These are phyloP conservation scores for Bombus waltoni DNA, from an alignment of 1,140 invertebrate genomes.

Conservation along the genomic window DNA sequence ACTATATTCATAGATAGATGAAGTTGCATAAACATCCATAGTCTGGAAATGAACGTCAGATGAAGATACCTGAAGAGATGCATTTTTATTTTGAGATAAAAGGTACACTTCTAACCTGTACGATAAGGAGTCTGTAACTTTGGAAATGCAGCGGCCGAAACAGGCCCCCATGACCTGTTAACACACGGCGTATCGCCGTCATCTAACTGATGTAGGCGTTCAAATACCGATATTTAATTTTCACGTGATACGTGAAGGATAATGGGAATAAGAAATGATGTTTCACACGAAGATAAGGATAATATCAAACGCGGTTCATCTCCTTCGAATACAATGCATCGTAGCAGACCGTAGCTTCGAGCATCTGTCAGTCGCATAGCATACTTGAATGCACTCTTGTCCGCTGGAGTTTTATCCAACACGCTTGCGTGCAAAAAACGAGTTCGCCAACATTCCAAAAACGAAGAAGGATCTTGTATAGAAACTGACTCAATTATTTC, in stretches of 20 bases:
- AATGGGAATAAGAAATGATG: constrained; percentile 16
- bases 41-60: neutral
- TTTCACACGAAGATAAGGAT: neutral
- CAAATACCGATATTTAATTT: constrained; percentile 60
- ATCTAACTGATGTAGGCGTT: constrained; percentile 70
- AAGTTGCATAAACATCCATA: neutral
- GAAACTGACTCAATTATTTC: neutral
- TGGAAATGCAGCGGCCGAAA: constrained; percentile 81
- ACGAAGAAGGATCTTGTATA: neutral
- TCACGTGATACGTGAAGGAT: constrained; percentile 53
- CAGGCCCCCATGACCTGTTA: constrained; percentile 83
- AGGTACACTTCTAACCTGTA: constrained; percentile 70
- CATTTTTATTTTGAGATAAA: neutral
- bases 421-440: constrained; percentile 17
- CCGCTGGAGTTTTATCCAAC: neutral
- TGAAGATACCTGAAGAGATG: too few relatives aligned
- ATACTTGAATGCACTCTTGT: constrained; percentile 30
- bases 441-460: constrained; percentile 11
- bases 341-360: neutral
- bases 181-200: constrained; percentile 68
- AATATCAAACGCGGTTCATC: constrained; percentile 21
- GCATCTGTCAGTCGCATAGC: constrained; percentile 26
- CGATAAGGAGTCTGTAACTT: constrained; percentile 72
- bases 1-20: neutral
- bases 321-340: neutral